A percentile compares a stretch with the other conserved stretches of the same genome.
Conservation (phyloP, 1,140 invertebrate genomes). For the Cardiocondyla obscurior region DNA sequence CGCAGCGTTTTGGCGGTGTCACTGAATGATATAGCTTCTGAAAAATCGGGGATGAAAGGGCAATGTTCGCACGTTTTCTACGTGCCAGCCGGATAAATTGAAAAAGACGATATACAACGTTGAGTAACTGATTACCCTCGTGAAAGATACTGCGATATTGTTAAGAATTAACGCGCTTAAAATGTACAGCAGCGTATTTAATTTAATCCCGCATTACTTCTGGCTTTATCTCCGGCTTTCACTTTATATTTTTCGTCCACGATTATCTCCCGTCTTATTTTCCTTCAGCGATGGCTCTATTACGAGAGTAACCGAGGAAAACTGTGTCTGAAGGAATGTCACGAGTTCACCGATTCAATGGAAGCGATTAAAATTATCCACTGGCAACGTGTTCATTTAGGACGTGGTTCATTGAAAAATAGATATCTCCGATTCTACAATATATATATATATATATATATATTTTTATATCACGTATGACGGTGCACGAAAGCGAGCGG, state of each 20-base stretch:
- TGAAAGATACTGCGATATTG: background rate
- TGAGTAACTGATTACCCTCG: background rate
- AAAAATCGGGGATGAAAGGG: background rate
- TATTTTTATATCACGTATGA: background rate
- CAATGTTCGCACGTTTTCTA: background rate
- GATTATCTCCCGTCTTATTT: background rate
- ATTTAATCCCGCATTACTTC: background rate
- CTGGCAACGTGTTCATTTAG: background rate
- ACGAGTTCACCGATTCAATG: background rate
- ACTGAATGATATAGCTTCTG: background rate
- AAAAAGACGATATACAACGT: background rate
- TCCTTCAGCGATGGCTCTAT: background rate
- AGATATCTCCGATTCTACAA: background rate
- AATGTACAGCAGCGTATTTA: background rate
- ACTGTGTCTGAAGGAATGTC: conserved; percentile 5
- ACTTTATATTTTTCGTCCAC: background rate
- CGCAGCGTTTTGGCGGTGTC: background rate
- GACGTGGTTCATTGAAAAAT: background rate
- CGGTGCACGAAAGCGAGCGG: background rate
- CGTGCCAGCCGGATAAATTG: background rate
- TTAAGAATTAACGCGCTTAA: conserved; percentile 1
- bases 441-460: too few species aligned
- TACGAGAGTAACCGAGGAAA: background rate
- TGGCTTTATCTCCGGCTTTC: background rate
- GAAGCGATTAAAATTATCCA: conserved; percentile 12